Conservation (phyloP, 2,797 vertebrate species). For the Acropternis orthonyx region DNA sequence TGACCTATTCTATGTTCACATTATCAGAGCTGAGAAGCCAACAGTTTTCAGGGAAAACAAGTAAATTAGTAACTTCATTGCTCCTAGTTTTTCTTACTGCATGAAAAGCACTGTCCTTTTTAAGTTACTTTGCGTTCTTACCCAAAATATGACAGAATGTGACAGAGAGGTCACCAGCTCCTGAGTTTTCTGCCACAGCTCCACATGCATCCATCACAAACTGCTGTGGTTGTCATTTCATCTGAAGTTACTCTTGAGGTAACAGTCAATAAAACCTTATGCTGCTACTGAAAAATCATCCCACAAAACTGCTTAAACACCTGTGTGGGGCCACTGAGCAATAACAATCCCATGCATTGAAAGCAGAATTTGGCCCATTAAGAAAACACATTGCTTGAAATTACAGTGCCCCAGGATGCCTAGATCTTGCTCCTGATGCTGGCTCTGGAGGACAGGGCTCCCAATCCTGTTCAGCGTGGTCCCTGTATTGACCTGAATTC, state of each 20-base stretch:
- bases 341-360: background rate
- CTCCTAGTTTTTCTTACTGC: background rate
- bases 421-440: background rate
- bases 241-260: conserved; percentile 28
- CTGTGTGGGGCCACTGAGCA: conserved; percentile 48
- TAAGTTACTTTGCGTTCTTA: background rate
- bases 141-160: background rate
- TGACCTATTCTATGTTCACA: background rate
- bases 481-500: background rate
- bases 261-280: conserved; percentile 41
- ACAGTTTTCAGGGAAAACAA: background rate
- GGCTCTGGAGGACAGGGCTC: background rate
- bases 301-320: conserved; percentile 8
- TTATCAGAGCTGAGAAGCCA: background rate
- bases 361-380: conserved; percentile 56
- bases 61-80: background rate
- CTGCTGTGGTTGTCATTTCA: background rate
- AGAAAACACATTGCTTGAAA: conserved; percentile 53
- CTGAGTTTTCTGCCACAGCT: background rate
- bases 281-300: conserved; percentile 28
- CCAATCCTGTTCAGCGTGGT: background rate
- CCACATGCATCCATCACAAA: background rate
- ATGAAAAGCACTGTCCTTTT: background rate
- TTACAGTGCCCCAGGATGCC: conserved; percentile 1
- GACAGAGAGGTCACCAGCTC: background rate